Percentiles rank a stretch among this genome's conserved stretches.
phyloP scores from a whole-genome alignment of 2,797 vertebrate species.

The Semotilus atromaculatus region DNA sequence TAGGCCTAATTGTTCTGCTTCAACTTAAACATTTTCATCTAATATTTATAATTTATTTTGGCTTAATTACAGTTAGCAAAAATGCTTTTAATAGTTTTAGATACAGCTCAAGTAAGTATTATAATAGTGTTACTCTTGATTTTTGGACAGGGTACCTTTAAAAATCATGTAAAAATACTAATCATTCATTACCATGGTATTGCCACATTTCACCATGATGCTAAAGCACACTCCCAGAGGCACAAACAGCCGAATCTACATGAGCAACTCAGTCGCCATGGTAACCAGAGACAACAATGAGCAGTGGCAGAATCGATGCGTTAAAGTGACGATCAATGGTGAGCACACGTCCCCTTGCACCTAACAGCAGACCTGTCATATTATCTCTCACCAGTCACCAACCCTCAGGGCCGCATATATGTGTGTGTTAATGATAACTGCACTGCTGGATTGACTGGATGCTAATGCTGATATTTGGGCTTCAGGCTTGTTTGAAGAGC shows the following conservation, averaged over 20 bases:
- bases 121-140: no score
- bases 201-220: neutral
- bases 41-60: neutral
- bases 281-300: slow-evolving; percentile 41
- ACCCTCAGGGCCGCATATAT: neutral
- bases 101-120: neutral
- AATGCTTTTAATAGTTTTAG: neutral
- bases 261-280: slow-evolving; percentile 27
- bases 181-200: neutral
- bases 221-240: neutral
- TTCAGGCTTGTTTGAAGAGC: slow-evolving; percentile 8
- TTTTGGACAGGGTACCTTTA: neutral
- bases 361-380: slow-evolving; percentile 8
- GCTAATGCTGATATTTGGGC: slow-evolving; percentile 28
- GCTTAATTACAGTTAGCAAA: neutral
- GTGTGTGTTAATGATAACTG: slow-evolving; percentile 25
- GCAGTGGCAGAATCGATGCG: slow-evolving; percentile 22
- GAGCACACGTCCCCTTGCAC: neutral
- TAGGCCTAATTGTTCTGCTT: neutral
- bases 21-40: neutral
- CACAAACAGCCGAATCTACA: neutral
- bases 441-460: slow-evolving; percentile 11
- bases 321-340: slow-evolving; percentile 50
- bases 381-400: slow-evolving; percentile 22
- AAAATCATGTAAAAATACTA: neutral